These are phyloP conservation scores for Lithobates sylvaticus DNA, from an alignment of 2,797 vertebrate genomes.

Conservation along the genomic window DNA sequence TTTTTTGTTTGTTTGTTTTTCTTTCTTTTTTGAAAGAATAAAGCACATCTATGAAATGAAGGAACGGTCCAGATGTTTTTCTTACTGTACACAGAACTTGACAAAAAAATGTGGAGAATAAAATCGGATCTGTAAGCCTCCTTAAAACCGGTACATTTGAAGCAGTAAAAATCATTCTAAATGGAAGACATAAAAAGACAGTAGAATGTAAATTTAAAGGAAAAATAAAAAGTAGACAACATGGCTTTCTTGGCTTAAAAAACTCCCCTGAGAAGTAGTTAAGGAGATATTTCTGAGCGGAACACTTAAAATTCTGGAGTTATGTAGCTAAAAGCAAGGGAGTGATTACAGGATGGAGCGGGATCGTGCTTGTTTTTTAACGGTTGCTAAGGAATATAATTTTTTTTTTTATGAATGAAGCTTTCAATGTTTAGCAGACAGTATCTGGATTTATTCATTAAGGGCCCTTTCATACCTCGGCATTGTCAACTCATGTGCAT, in stretches of 20 bases:
- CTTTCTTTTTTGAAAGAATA: no score
- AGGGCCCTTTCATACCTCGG: no score
- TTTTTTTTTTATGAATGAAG: constrained; percentile 16
- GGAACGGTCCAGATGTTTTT: no score
- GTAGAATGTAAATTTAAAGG: constrained; percentile 27
- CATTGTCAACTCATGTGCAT: no score
- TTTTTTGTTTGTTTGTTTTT: no score
- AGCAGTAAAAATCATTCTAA: constrained; percentile 3
- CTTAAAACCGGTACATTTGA: background rate
- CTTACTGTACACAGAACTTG: no score
- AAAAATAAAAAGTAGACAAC: constrained; percentile 38
- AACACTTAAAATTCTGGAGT: constrained; percentile 57
- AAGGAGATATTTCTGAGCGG: constrained; percentile 50
- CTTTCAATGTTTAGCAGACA: background rate
- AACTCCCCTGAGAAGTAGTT: constrained; percentile 53
- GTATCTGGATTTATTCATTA: background rate
- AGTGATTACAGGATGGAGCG: constrained; percentile 40
- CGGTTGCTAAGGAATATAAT: constrained; percentile 15
- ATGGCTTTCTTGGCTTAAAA: constrained; percentile 9
- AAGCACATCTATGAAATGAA: no score
- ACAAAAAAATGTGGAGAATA: no score
- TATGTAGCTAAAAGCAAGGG: constrained; percentile 43
- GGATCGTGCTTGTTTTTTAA: constrained; percentile 44
- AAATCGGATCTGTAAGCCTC: background rate
- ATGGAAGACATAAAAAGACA: background rate